Conservation (phyloP, 2,888 invertebrate genomes). For the Drosophila pseudotalamancana region DNA sequence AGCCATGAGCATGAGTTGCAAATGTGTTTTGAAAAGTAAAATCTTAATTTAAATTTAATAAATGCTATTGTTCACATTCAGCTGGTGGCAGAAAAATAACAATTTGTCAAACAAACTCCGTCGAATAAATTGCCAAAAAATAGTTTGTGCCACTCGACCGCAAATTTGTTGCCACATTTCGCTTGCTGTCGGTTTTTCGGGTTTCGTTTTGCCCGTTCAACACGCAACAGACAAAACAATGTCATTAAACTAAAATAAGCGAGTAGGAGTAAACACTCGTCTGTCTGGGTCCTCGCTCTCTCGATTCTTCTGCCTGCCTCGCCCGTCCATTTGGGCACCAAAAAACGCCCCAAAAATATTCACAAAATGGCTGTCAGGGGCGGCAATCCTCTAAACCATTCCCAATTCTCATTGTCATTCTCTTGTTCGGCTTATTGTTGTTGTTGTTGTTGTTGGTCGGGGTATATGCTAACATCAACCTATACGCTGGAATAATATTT, state of each 20-base stretch:
- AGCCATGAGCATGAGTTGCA: too few species aligned
- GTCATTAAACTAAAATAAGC: slow-evolving; percentile 70
- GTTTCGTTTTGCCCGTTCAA: slow-evolving; percentile 5
- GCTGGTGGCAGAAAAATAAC: background rate
- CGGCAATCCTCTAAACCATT: slow-evolving; percentile 66
- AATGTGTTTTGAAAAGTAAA: too few species aligned
- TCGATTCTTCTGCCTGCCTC: slow-evolving; percentile 4
- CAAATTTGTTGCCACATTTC: slow-evolving; percentile 30
- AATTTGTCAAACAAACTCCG: slow-evolving; percentile 4
- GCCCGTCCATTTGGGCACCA: slow-evolving; percentile 5
- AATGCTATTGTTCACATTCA: background rate
- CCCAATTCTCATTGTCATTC: slow-evolving; percentile 45
- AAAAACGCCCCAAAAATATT: slow-evolving; percentile 52
- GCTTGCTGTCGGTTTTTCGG: slow-evolving; percentile 6
- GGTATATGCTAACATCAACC: slow-evolving; percentile 27
- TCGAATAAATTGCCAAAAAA: slow-evolving; percentile 24
- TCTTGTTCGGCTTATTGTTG: slow-evolving; percentile 16
- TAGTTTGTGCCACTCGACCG: slow-evolving; percentile 14
- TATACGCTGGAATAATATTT: slow-evolving; percentile 14
- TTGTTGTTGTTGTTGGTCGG: slow-evolving; percentile 16
- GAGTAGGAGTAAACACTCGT: slow-evolving; percentile 29
- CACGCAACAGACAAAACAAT: slow-evolving; percentile 58
- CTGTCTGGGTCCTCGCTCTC: slow-evolving; percentile 4
- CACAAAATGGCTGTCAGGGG: slow-evolving; percentile 50
- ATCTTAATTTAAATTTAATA: background rate